Base-by-base conservation (phyloP, 2,888 invertebrate species). In the Drosophila colorata region DNA sequence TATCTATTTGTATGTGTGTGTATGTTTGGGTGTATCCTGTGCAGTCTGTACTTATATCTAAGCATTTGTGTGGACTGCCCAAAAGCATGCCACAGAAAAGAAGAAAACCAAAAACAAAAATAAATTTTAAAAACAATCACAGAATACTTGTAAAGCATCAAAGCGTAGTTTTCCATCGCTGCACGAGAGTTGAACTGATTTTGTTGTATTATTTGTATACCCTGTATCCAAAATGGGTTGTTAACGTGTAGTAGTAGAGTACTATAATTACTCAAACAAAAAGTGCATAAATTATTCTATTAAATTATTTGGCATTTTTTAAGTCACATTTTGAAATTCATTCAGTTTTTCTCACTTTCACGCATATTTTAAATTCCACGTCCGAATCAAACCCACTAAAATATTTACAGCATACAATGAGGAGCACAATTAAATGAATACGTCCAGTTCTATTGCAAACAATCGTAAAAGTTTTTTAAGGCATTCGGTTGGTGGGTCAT, bases 121-220 rank as follows among this genome's bases (percentile, higher is more conserved):
- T 5, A 41, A 37, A 48, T 20, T 43, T 58, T 31, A 49, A 59
- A 47, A 69, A 57, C 53, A 80, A 80, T 74, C 63, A 59, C 38
- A 71, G 58, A 69, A 75, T 82, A 80, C 71, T 87, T 80, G 48
- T 55, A 66, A 56, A 68, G 59, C 81, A 77, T 79, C 73, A 74
- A 83, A 83, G 78, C 69, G 71, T 71, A 75, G 51, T 81, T 59
- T 63, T 43, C 51, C 44, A 46, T 46, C 33, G 41, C 43, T 51
- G 23, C 57, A 57, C 37, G 8, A 68, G 67, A 67, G 46, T 52
- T 57, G 1, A 40, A 4, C 33, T 33, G 3, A 16, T 55, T 55
- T 43, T 25, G 4, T 11, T 35, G 11, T 35, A 9, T 11, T 25
- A 9, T 35, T 1, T 28, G n/a, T 38, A 35, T 70, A 70, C 57